Percentiles rank a stretch among this genome's conserved stretches.
These are phyloP conservation scores for Calameuta idolon DNA, from an alignment of 2,888 invertebrate species.

Conservation along the genomic window DNA sequence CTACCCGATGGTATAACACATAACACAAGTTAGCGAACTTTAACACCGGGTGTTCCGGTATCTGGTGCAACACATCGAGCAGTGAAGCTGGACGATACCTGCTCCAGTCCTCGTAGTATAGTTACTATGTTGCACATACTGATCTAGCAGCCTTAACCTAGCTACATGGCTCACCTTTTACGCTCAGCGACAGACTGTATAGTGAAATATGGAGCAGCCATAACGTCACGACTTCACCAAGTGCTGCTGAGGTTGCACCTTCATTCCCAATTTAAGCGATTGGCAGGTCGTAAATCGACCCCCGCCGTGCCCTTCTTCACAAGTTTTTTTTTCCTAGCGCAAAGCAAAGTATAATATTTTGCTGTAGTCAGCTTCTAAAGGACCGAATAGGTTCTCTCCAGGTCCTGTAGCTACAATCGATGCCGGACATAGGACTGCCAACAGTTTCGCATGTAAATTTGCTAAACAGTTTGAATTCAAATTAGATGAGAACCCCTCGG, in stretches of 20 bases:
- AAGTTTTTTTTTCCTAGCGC: too few relatives aligned
- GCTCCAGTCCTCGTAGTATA: neutral
- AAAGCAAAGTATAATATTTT: too few relatives aligned
- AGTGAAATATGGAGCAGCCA: slow-evolving; percentile 24
- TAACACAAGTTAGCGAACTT: slow-evolving; percentile 1
- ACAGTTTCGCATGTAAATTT: too few relatives aligned
- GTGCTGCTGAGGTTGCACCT: slow-evolving; percentile 39
- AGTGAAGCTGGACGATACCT: neutral
- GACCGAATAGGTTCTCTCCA: too few relatives aligned
- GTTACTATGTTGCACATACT: neutral
- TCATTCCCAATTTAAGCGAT: slow-evolving; percentile 30
- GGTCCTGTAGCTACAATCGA: too few relatives aligned
- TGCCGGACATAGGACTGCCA: too few relatives aligned
- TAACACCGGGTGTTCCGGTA: slow-evolving; percentile 6
- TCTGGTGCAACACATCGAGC: neutral
- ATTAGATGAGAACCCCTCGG: too few relatives aligned
- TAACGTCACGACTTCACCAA: slow-evolving; percentile 30
- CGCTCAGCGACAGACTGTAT: slow-evolving; percentile 20
- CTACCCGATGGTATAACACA: neutral
- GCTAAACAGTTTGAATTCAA: too few relatives aligned
- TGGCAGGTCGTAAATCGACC: slow-evolving; percentile 39
- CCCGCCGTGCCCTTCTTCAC: slow-evolving; percentile 18
- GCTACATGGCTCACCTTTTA: neutral
- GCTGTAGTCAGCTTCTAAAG: too few relatives aligned
- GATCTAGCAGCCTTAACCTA: too few relatives aligned